Base-by-base conservation (phyloP, 2,888 invertebrate genomes). In the Phymatocera aterrima region DNA sequence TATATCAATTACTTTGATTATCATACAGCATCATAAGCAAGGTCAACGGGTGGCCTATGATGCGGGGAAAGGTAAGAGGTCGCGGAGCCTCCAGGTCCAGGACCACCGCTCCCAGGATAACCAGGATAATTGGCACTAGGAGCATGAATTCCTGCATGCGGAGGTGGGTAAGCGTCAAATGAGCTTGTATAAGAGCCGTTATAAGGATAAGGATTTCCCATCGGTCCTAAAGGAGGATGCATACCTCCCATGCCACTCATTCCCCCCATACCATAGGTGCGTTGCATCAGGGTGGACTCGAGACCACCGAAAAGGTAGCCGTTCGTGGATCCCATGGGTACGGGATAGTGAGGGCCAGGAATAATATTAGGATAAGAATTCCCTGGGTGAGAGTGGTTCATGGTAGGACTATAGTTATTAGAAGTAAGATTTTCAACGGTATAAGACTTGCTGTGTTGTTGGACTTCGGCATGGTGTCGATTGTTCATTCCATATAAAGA, bases 121-220 rank as follows among this genome's bases (percentile, higher is more conserved):
- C 88, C 87, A 40, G 94, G 94, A 89, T 95, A 95, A 87, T 94
- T 94, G 48, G 95, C 94, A 87, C 94, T 94, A 70, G 95, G 94
- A 88, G 95, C 93, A 88, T 94, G 94, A 83, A 94, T 91, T 31
- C 88, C 87, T 79, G 93, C 92, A 61, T 93, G 93, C 60, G 93
- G 90, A 54, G 92, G 89, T 21, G 92, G 89, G 89, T 91, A 91
- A 78, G 91, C 86, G 80, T 90, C 90, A 83, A 90, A 90, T 77
- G 90, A 89, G 86, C 89, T 89, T 80, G 90, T 84, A 78, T 90
- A 90, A 57, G 89, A 85, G 75, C 87, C 85, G 81, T 89, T 90
- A 84, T 90, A 90, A 10, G 90, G 86, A 82, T 90, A 90, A 72
- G 89, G 89, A 83, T 87, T 86, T 74, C 81, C 83, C 81, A 84